Evolutionary conservation across 2,888 invertebrate species (phyloP).

Genomic region (Caenorhabditis japonica): DNA sequence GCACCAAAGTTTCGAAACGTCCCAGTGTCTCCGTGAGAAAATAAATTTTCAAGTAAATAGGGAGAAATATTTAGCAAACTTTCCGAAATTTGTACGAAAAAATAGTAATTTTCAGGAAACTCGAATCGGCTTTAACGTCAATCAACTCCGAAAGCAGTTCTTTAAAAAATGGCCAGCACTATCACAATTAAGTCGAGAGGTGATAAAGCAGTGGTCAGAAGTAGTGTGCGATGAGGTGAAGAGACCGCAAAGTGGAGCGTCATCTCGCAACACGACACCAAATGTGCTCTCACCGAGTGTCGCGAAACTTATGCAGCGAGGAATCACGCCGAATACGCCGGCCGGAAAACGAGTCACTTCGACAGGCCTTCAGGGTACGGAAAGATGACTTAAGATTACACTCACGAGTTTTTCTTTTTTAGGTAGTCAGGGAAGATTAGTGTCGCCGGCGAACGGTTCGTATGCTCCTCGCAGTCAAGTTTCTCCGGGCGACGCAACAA

Average conservation of each 20-base stretch:
- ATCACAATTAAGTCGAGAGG: slow-evolving; percentile 64
- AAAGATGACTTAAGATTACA: background rate
- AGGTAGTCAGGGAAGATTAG: slow-evolving; percentile 48
- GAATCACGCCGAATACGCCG: slow-evolving; percentile 72
- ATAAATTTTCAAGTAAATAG: too few relatives aligned
- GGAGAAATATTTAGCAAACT: too few relatives aligned
- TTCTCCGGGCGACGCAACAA: slow-evolving; percentile 43
- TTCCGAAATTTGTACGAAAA: too few relatives aligned
- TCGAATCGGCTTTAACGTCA: slow-evolving; percentile 70
- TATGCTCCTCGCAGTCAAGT: slow-evolving; percentile 58
- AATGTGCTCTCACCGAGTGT: slow-evolving; percentile 70
- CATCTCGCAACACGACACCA: slow-evolving; percentile 71
- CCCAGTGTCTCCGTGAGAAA: too few relatives aligned
- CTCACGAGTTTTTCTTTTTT: background rate
- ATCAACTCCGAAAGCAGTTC: slow-evolving; percentile 68
- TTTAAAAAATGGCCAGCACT: slow-evolving; percentile 66
- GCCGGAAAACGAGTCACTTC: slow-evolving; percentile 56
- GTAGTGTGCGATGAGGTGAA: slow-evolving; percentile 56
- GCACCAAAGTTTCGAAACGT: too few relatives aligned
- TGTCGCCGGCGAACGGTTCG: slow-evolving; percentile 66
- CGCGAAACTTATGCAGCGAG: slow-evolving; percentile 59
- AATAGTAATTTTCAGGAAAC: slow-evolving; percentile 73
- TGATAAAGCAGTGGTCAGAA: slow-evolving; percentile 73
- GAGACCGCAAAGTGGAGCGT: slow-evolving; percentile 57
- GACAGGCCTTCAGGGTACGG: slow-evolving; percentile 55